A percentile compares a stretch with the other conserved stretches of the same genome.
phyloP scores from a whole-genome alignment of 2,888 invertebrate species.

The Vandiemenella viatica region DNA sequence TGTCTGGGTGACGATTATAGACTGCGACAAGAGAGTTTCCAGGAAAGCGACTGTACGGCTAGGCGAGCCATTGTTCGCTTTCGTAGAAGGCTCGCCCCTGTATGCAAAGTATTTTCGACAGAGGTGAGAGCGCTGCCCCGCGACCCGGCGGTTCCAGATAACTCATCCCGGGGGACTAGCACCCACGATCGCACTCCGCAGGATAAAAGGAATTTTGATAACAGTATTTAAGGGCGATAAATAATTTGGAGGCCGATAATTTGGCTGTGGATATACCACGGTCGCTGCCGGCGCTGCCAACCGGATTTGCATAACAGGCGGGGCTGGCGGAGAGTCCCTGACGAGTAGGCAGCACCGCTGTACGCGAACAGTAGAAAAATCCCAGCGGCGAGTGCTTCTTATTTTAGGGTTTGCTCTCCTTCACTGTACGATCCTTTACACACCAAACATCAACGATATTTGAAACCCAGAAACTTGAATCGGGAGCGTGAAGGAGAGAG shows the following conservation, averaged over 20 bases:
- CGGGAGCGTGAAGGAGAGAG: no score
- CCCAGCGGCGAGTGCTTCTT: no score
- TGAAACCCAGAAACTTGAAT: no score
- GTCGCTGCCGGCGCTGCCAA: background rate
- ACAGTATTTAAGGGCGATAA: background rate
- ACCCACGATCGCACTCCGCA: no score
- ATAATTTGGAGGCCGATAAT: background rate
- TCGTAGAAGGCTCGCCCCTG: background rate
- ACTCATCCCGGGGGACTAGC: background rate
- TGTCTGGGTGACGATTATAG: no score
- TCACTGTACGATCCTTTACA: no score
- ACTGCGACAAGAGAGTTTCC: background rate
- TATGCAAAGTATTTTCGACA: background rate
- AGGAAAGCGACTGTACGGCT: background rate
- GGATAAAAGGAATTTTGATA: background rate
- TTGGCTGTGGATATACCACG: background rate
- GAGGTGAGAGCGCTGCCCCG: background rate
- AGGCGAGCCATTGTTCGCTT: background rate
- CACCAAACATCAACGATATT: no score
- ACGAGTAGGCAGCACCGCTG: no score
- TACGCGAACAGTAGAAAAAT: no score
- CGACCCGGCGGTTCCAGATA: background rate
- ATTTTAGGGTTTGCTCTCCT: no score
- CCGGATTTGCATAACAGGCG: background rate
- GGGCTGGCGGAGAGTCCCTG: no score